Evolutionary conservation across 2,113 vertebrate genomes (phyloP).

Genomic region (Gnathonemus echidnorhynchus): DNA sequence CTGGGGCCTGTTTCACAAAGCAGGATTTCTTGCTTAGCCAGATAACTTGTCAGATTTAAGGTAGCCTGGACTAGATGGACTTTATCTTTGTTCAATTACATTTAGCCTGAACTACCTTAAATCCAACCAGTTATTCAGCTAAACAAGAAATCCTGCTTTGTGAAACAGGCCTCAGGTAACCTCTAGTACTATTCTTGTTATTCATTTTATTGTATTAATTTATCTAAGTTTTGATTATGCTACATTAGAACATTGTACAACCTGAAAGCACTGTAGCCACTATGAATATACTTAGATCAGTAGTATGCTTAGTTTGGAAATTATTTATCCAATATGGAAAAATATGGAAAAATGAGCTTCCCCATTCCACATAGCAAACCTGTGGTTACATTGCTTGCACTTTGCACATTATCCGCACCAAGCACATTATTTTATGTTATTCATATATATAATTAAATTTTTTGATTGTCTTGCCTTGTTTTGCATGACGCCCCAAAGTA

Average conservation of each 20-base stretch:
- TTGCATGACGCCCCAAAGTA: neutral
- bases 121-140: neutral
- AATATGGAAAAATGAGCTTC: neutral
- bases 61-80: neutral
- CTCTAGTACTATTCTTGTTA: neutral
- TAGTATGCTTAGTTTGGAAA: neutral
- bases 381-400: neutral
- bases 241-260: no score
- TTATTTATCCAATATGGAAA: neutral
- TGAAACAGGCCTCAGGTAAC: neutral
- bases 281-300: neutral
- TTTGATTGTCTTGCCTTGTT: neutral
- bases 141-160: neutral
- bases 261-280: no score
- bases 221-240: neutral
- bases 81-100: neutral
- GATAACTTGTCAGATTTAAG: neutral
- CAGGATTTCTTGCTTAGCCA: neutral
- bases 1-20: neutral
- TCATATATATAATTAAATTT: neutral
- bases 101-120: neutral
- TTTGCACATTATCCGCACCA: neutral
- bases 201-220: neutral
- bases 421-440: neutral
- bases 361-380: neutral